Evolutionary conservation across 2,888 invertebrate genomes (phyloP).

Genomic region (Aphodius sticticus): DNA sequence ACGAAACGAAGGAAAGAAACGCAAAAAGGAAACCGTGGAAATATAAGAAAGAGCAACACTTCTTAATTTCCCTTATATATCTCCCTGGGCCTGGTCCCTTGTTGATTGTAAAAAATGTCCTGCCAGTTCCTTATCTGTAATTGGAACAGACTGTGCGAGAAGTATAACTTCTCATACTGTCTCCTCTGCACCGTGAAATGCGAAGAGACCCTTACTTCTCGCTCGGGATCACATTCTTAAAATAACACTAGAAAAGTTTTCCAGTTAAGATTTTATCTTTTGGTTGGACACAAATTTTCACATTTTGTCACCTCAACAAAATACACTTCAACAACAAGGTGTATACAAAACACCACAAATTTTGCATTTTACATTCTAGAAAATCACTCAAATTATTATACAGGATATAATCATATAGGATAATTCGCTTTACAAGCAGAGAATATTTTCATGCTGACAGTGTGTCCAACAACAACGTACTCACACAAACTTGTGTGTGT

Average conservation of each 20-base stretch:
- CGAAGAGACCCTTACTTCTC: neutral
- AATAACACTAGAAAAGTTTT: neutral
- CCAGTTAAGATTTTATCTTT: neutral
- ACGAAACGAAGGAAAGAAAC: neutral
- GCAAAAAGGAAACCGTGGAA: neutral
- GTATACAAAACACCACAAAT: no score
- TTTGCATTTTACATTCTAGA: no score
- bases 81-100: neutral
- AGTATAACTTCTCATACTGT: neutral
- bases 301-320: neutral
- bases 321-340: neutral
- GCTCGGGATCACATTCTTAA: neutral
- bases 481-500: no score
- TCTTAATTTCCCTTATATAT: neutral
- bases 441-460: no score
- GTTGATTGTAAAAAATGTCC: neutral
- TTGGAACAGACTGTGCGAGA: neutral
- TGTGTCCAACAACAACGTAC: no score
- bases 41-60: neutral
- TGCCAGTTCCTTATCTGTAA: neutral
- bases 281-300: neutral
- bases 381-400: no score
- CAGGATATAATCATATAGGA: no score
- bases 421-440: no score
- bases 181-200: neutral